These are phyloP conservation scores for Hipposideros armiger DNA, from an alignment of 2,113 vertebrate species.

Conservation along the genomic window DNA sequence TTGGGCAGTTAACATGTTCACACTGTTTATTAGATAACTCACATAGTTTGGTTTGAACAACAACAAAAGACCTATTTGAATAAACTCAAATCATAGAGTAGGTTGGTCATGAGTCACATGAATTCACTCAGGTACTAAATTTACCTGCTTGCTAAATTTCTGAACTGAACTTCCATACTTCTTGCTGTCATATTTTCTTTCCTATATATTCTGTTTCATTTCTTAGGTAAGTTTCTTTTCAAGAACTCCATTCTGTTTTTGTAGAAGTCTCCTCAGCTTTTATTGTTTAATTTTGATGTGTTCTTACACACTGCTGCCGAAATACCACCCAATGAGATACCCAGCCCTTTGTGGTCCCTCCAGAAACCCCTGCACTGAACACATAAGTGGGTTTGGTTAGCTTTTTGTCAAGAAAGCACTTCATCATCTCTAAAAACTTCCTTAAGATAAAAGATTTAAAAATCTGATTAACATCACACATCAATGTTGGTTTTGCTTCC, in stretches of 20 bases:
- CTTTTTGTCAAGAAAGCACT: neutral
- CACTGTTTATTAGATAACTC: conserved; percentile 64
- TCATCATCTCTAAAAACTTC: neutral
- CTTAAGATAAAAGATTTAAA: neutral
- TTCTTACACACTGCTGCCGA: neutral
- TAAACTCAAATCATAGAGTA: neutral
- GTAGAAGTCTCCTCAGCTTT: neutral
- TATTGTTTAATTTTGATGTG: neutral
- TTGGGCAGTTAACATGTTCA: conserved; percentile 51
- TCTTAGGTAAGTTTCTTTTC: neutral
- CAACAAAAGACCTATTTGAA: conserved; percentile 54
- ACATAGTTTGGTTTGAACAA: conserved; percentile 43
- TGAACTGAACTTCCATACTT: neutral
- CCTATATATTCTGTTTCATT: neutral
- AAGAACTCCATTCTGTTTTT: neutral
- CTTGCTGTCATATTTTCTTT: neutral
- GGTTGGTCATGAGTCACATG: conserved; percentile 63
- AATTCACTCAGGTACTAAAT: neutral
- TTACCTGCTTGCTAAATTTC: conserved; percentile 55
- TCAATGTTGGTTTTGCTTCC: neutral
- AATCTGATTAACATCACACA: neutral
- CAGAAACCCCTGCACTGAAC: neutral
- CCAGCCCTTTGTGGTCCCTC: neutral
- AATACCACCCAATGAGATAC: neutral
- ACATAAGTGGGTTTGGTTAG: neutral